Evolutionary conservation across 2,888 invertebrate species (phyloP), one percentile per base, ranked within the genome.

Genomic region (Lycophotia porphyrea): DNA sequence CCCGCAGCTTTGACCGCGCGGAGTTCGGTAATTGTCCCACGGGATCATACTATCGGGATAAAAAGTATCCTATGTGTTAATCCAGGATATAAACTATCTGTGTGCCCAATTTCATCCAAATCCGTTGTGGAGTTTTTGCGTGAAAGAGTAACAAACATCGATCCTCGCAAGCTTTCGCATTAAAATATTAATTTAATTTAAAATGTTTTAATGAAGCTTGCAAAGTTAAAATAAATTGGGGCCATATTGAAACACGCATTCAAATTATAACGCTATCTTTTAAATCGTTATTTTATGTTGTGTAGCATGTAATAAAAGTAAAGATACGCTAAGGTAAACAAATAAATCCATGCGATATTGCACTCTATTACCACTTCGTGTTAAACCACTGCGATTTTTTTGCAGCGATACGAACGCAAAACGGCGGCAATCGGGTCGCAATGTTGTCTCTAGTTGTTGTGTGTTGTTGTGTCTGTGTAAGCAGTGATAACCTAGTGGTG

Each of bases 281-380:
- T n/a, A 31, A 63, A 76, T 55, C 5, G 13, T 34, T 34, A 18
- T 42, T 42, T 76, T 21, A 47, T 55, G 42, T 21, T 55, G n/a
- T 21, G 34, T 8, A 65, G 21, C 21, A 18, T 18, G 5, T 39
- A 39, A 15, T 63, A 39, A 39, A 31, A 39, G 63, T 24, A 63
- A 31, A 24, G 39, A 5, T 34, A 55, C 31, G 34, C 18, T 70
- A 42, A 36, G 3, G 63, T 39, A n/a, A 39, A 39, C 63, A n/a
- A 39, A 63, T 63, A 63, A 42, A 42, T 67, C 18, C 18, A 13
- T 21, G 8, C 42, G n/a, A 70, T 67, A 70, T 67, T 70, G n/a
- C 67, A 5, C 13, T 34, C 13, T 31, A 1, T 18, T 39, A n/a
- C 21, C 49, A 2, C 31, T 27, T 27, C 18, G 27, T 27, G 15